phyloP scores from a whole-genome alignment of 1,140 invertebrate species.

The Drosophila ercepeae region DNA sequence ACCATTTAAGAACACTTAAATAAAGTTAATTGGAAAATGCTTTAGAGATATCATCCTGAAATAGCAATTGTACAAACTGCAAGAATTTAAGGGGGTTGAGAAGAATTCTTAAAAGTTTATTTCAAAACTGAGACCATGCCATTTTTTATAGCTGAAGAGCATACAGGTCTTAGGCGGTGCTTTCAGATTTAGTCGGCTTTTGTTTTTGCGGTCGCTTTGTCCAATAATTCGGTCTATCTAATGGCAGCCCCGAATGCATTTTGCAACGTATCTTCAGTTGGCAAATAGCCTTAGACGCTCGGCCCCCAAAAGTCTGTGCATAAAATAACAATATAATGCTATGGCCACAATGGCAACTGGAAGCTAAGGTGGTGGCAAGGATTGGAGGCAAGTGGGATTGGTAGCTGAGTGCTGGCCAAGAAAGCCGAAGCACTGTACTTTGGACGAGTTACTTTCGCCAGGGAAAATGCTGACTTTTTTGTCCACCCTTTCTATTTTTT shows the following conservation, averaged over 20 bases:
- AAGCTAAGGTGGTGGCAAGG: background rate
- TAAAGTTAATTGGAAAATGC: too few species aligned
- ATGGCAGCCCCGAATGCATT: constrained; percentile 72
- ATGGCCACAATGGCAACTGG: constrained; percentile 45
- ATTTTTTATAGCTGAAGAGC: background rate
- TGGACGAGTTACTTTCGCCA: constrained; percentile 64
- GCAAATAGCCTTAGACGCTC: constrained; percentile 76
- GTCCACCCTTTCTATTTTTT: constrained; percentile 11
- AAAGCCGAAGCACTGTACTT: constrained; percentile 40
- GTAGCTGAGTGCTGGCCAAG: constrained; percentile 38
- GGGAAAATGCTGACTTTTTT: constrained; percentile 66
- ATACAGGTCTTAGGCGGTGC: background rate
- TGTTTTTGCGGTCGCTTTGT: constrained; percentile 71
- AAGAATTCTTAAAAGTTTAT: background rate
- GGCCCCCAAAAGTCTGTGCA: constrained; percentile 67
- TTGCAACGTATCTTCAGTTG: constrained; percentile 75
- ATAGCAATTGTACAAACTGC: too few species aligned
- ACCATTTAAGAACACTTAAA: too few species aligned
- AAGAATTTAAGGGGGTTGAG: too few species aligned
- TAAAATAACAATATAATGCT: constrained; percentile 80
- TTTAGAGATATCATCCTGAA: too few species aligned
- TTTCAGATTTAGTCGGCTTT: constrained; percentile 48
- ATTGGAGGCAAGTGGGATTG: background rate
- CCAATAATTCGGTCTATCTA: constrained; percentile 80
- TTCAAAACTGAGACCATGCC: constrained; percentile 5